Percentiles rank a stretch among this genome's conserved stretches.
These are phyloP conservation scores for Pristionchus japonicus DNA, from an alignment of 2,888 invertebrate genomes.

Conservation along the genomic window DNA sequence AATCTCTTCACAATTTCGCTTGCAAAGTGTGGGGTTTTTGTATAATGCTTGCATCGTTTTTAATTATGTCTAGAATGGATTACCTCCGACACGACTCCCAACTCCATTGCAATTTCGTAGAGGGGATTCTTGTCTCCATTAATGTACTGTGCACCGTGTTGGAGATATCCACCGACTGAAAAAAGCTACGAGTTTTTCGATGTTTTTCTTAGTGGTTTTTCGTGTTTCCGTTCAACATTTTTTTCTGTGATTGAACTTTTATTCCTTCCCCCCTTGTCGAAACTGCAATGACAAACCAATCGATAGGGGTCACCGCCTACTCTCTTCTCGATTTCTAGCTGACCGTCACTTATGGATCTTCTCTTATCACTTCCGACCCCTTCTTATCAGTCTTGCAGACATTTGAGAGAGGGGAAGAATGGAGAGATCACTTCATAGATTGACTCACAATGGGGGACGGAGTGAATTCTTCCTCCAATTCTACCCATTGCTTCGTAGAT, in stretches of 20 bases:
- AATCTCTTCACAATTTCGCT: too few species aligned
- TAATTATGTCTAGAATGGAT: too few species aligned
- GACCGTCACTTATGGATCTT: too few species aligned
- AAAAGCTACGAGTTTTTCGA: too few species aligned
- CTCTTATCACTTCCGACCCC: neutral
- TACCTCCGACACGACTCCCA: conserved; percentile 48
- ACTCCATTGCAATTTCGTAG: conserved; percentile 64
- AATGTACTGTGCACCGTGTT: conserved; percentile 67
- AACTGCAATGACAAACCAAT: neutral
- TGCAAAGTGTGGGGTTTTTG: too few species aligned
- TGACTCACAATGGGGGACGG: conserved; percentile 57
- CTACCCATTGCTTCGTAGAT: conserved; percentile 63
- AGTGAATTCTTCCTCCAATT: conserved; percentile 65
- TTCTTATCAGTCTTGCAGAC: neutral
- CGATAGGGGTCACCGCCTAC: neutral
- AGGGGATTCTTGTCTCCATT: conserved; percentile 70
- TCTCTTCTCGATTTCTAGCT: neutral
- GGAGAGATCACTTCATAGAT: neutral
- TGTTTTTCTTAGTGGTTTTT: too few species aligned
- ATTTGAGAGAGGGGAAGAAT: neutral
- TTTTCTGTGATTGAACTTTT: conserved; percentile 57
- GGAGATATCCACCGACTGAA: conserved; percentile 60
- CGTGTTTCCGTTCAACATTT: too few species aligned
- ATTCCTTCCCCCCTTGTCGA: too few species aligned
- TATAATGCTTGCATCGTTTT: too few species aligned